Conservation (phyloP, 1,140 invertebrate genomes). For the Melanaphis sacchari region DNA sequence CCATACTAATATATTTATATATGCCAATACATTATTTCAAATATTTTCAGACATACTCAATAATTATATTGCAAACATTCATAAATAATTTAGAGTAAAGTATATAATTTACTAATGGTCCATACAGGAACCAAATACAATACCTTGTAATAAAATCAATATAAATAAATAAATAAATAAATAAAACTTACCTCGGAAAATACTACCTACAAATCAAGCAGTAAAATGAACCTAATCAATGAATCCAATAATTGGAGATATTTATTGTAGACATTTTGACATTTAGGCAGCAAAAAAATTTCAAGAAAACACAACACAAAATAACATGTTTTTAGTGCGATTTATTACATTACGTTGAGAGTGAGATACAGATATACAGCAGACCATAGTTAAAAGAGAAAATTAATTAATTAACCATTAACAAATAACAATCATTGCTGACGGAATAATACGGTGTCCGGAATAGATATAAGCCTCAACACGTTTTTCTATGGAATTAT, state of each 20-base stretch:
- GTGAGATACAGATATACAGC: background rate
- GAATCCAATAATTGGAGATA: background rate
- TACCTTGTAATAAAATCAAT: background rate
- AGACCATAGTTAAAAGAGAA: background rate
- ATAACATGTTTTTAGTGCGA: background rate
- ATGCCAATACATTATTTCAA: constrained; percentile 51
- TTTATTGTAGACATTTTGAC: background rate
- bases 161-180: background rate
- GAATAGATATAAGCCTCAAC: no score
- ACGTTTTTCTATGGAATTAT: no score
- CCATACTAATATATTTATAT: constrained; percentile 19
- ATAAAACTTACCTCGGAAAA: background rate
- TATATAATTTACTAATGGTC: background rate
- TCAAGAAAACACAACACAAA: background rate
- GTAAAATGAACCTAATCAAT: constrained; percentile 14
- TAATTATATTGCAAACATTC: background rate
- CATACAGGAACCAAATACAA: background rate
- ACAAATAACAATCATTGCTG: background rate
- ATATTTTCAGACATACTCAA: constrained; percentile 17
- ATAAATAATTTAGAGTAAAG: background rate
- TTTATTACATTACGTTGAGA: background rate
- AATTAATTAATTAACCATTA: background rate
- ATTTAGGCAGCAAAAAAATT: background rate
- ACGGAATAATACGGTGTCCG: background rate
- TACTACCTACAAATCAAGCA: constrained; percentile 11